phyloP scores from a whole-genome alignment of 2,113 vertebrate species.

The Apteryx owenii region DNA sequence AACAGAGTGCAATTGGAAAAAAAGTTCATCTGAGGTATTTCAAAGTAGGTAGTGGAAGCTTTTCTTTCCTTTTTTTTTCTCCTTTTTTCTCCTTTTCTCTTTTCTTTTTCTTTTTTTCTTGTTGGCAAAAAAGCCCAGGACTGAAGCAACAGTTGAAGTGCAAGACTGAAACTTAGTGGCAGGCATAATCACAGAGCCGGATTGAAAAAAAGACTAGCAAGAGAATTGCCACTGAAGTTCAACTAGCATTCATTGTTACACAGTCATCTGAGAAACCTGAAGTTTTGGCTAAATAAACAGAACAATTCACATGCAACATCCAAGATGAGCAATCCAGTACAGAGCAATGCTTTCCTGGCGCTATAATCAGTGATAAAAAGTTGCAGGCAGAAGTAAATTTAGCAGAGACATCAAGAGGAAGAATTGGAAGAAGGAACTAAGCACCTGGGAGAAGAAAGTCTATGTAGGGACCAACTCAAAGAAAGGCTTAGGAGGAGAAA shows the following conservation, averaged over 20 bases:
- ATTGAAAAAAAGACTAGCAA: conserved; percentile 20
- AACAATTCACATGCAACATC: neutral
- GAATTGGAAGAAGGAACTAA: neutral
- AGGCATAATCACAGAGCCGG: neutral
- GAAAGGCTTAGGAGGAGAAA: neutral
- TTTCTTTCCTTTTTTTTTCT: neutral
- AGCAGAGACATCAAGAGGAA: neutral
- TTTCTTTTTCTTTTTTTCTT: neutral
- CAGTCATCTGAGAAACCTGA: neutral
- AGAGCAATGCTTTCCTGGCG: neutral
- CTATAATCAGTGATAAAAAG: neutral
- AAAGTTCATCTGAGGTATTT: conserved; percentile 33
- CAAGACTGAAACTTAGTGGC: neutral
- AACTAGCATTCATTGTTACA: neutral
- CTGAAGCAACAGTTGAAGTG: neutral
- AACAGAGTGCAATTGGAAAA: conserved; percentile 15
- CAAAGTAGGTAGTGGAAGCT: conserved; percentile 45
- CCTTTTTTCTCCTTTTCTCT: too few relatives aligned
- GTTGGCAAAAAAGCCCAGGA: neutral
- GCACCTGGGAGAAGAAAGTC: neutral
- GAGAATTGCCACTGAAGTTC: neutral
- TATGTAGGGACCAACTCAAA: neutral
- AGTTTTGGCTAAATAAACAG: neutral
- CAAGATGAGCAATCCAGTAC: neutral
- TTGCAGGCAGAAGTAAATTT: neutral